Percentiles rank a stretch among this genome's conserved stretches.
These are phyloP conservation scores for Amphipyra berbera DNA, from an alignment of 2,888 invertebrate genomes.

Conservation along the genomic window DNA sequence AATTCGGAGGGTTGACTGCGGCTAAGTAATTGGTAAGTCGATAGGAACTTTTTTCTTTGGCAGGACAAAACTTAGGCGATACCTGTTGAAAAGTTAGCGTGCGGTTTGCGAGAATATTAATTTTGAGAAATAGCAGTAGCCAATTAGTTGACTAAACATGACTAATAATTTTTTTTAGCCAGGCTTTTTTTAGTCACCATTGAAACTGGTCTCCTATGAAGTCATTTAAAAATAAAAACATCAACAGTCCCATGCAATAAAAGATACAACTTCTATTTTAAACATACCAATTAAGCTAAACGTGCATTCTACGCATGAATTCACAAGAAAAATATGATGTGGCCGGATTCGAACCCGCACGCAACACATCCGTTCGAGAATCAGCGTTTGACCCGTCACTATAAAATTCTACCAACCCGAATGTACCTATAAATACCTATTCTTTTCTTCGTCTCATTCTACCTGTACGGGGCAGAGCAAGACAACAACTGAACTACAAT, in stretches of 20 bases:
- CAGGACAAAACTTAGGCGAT: conserved; percentile 44
- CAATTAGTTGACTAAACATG: conserved; percentile 35
- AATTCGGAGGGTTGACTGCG: conserved; percentile 71
- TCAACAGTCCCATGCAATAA: conserved; percentile 12
- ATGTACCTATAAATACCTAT: too few species aligned
- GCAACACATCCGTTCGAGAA: conserved; percentile 36
- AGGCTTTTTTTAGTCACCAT: conserved; percentile 27
- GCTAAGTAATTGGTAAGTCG: conserved; percentile 65
- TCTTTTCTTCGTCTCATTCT: neutral
- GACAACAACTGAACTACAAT: conserved; percentile 7
- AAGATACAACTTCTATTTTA: conserved; percentile 31
- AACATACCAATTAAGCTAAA: conserved; percentile 30
- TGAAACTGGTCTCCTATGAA: too few species aligned
- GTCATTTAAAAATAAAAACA: conserved; percentile 21
- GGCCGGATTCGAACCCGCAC: conserved; percentile 29
- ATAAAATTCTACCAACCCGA: neutral
- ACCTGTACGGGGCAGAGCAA: neutral
- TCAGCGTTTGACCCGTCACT: conserved; percentile 11
- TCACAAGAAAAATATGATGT: conserved; percentile 37
- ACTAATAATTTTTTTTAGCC: conserved; percentile 5
- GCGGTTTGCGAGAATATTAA: conserved; percentile 33
- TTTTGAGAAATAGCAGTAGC: conserved; percentile 15
- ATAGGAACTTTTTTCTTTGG: conserved; percentile 59
- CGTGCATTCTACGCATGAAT: conserved; percentile 37
- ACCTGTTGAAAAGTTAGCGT: conserved; percentile 37